Conservation (phyloP, 2,113 vertebrate genomes). For the Petaurus breviceps region DNA sequence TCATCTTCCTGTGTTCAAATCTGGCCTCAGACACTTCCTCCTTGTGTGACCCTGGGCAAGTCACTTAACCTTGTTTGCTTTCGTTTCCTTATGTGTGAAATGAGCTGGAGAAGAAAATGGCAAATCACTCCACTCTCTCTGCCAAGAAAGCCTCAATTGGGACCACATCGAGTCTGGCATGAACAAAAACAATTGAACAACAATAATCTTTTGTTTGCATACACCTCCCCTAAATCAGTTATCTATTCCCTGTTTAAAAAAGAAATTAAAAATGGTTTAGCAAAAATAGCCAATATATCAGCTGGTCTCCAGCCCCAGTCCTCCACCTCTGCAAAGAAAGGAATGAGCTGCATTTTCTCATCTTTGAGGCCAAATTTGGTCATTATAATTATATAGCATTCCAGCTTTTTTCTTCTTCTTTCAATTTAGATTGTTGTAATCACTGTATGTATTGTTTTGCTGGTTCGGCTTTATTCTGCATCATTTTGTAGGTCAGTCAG, state of each 20-base stretch:
- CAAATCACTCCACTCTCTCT: no score
- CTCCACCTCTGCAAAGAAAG: background rate
- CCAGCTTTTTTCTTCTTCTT: background rate
- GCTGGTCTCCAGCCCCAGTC: background rate
- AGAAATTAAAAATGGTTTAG: background rate
- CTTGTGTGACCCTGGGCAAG: no score
- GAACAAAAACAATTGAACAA: background rate
- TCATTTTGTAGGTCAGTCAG: background rate
- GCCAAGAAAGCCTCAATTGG: no score
- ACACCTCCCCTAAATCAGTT: background rate
- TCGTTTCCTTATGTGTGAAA: no score
- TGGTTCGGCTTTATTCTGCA: background rate
- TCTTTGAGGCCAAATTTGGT: background rate
- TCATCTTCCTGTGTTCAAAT: no score
- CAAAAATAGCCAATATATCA: background rate
- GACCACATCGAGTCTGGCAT: no score
- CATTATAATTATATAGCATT: background rate
- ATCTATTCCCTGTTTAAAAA: background rate
- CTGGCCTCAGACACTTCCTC: no score
- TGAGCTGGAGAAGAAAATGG: no score
- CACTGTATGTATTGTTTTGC: background rate
- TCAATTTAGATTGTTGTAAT: no score
- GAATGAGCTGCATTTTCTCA: background rate
- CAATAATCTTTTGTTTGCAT: background rate
- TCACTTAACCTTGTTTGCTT: no score